Evolutionary conservation across 1,140 invertebrate species (phyloP).

Genomic region (Bombus haemorrhoidalis): DNA sequence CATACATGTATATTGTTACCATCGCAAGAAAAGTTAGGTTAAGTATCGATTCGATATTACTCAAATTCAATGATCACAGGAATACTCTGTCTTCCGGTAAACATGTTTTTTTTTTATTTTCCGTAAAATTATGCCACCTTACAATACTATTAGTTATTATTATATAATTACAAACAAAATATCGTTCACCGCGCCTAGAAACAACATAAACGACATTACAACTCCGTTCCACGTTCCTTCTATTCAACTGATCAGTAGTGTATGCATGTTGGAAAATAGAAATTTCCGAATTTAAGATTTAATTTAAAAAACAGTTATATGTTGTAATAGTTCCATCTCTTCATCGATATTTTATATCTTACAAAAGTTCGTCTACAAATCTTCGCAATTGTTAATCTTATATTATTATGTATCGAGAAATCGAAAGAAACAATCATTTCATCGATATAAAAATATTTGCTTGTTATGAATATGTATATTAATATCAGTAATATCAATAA

Average conservation of each 20-base stretch:
- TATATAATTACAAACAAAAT: not conserved
- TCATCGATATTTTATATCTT: not conserved
- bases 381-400: not conserved
- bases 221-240: slow-evolving; percentile 36
- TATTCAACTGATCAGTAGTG: slow-evolving; percentile 5
- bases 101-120: slow-evolving; percentile 42
- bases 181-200: slow-evolving; percentile 23
- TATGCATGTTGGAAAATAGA: not conserved
- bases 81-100: slow-evolving; percentile 26
- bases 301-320: not conserved
- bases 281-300: not conserved
- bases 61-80: slow-evolving; percentile 74
- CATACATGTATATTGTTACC: not conserved
- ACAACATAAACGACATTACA: slow-evolving; percentile 27
- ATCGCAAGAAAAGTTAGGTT: slow-evolving; percentile 13
- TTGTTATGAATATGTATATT: not conserved
- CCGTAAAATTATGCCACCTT: not conserved
- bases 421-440: not conserved
- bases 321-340: not conserved
- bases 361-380: not conserved
- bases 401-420: not conserved
- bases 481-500: not conserved
- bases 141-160: not conserved
- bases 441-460: not conserved
- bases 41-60: slow-evolving; percentile 57